A percentile compares a stretch with the other conserved stretches of the same genome.
Evolutionary conservation across 1,140 invertebrate species (phyloP).

Genomic region (Bemisia tabaci): DNA sequence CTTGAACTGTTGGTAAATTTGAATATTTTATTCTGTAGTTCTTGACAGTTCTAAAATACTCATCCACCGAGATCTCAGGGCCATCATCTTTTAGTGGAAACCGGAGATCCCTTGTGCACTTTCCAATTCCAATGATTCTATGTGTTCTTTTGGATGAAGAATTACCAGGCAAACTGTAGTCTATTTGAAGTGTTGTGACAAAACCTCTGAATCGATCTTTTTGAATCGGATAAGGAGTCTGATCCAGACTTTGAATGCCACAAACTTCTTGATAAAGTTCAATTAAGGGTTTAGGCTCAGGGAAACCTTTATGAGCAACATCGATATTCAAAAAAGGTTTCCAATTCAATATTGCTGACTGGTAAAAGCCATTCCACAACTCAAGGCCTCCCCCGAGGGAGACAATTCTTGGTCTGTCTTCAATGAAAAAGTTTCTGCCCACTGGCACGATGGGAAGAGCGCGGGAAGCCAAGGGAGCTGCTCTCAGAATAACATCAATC

Average conservation of each 20-base stretch:
- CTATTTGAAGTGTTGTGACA: conserved; percentile 25
- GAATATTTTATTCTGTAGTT: conserved; percentile 37
- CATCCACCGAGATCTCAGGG: conserved; percentile 35
- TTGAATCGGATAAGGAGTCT: neutral
- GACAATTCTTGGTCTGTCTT: conserved; percentile 19
- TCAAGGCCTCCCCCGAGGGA: conserved; percentile 46
- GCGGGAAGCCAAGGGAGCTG: conserved; percentile 28
- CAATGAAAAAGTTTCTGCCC: too few species aligned
- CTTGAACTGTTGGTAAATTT: conserved; percentile 42
- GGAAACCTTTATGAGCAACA: too few species aligned
- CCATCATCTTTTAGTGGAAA: too few species aligned
- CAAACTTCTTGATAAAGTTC: too few species aligned
- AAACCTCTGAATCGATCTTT: neutral
- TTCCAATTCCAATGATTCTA: conserved; percentile 35
- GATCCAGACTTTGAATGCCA: too few species aligned
- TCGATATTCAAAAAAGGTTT: conserved; percentile 60
- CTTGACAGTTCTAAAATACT: conserved; percentile 37
- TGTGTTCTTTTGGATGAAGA: conserved; percentile 32
- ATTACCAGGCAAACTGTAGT: conserved; percentile 34
- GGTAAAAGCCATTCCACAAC: conserved; percentile 56
- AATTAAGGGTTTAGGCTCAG: too few species aligned
- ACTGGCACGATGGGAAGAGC: too few species aligned
- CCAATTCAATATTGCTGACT: conserved; percentile 56
- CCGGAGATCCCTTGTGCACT: conserved; percentile 22
- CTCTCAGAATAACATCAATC: conserved; percentile 67